Conservation (phyloP, 2,797 vertebrate species). For the Sebastes oblongus region DNA sequence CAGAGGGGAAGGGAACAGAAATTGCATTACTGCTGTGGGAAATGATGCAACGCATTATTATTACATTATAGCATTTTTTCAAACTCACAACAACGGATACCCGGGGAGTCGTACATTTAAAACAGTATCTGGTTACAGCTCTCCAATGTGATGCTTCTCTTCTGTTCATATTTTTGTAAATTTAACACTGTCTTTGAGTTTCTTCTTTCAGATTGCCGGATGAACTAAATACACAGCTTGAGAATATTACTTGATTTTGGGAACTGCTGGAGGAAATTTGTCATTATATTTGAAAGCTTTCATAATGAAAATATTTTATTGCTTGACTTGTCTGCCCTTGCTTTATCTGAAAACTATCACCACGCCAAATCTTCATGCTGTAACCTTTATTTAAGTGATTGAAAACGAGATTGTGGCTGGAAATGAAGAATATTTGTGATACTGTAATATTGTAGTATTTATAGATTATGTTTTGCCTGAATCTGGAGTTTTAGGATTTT, state of each 20-base stretch:
- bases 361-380: not conserved
- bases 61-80: not conserved
- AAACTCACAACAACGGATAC: not conserved
- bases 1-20: not conserved
- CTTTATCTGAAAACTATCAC: not conserved
- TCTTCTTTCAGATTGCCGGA: not conserved
- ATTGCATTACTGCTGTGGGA: not conserved
- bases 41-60: constrained; percentile 3
- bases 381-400: not conserved
- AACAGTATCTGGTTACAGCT: not conserved
- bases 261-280: not conserved
- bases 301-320: not conserved
- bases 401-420: not conserved
- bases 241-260: not conserved
- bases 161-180: not conserved
- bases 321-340: not conserved
- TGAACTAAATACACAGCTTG: not conserved
- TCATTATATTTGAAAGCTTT: not conserved
- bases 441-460: not conserved
- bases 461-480: not conserved
- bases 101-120: not conserved
- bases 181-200: not conserved
- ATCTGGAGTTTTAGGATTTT: not conserved
- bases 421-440: not conserved
- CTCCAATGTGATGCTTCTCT: not conserved